Base-by-base conservation (phyloP, 2,888 invertebrate genomes). In the Phyto melanocephala region DNA sequence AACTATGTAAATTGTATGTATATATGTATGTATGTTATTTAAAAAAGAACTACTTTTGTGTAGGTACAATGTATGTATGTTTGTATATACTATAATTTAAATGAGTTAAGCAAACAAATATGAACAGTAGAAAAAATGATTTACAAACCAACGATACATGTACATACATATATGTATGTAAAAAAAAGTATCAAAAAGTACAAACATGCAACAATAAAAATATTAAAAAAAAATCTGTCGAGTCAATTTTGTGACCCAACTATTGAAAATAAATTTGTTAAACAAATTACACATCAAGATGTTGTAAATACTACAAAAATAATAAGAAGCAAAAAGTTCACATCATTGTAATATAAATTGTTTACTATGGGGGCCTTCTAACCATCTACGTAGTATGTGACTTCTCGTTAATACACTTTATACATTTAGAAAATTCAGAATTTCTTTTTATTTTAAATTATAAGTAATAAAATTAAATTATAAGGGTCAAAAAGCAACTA, bases 381-480 rank as follows among this genome's bases (percentile, higher is more conserved):
- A 35, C 45, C n/a, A 33, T n/a, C n/a, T n/a, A n/a, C n/a, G n/a
- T n/a, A n/a, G n/a, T n/a, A n/a, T n/a, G n/a, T n/a, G n/a, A 13
- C 28, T 8, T 10, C 54, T 35, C 58, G 52, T 58, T 40, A 67
- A n/a, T 35, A 35, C 37, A 35, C 3, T 74, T 56, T 63, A 20
- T 60, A 28, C 20, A 62, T 5, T 15, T 13, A 77, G 15, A 13
- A 62, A 63, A 47, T 54, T 62, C 60, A 28, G 20, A 72, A 60
- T 68, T 37, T 62, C 8, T 56, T 37, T 75, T 28, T 52, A 50
- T 82, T 76, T 6, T 28, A 77, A 72, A 76, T 77, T 80, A 35
- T 75, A 33, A 60, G 54, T 76, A 79, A 80, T 65, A 52, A 78
- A 80, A 76, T 83, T 79, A 72, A 83, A 80, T 83, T 80, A 76